Percentiles rank a stretch among this genome's conserved stretches.
phyloP scores from a whole-genome alignment of 2,113 vertebrate species.

The Ameiurus melas region DNA sequence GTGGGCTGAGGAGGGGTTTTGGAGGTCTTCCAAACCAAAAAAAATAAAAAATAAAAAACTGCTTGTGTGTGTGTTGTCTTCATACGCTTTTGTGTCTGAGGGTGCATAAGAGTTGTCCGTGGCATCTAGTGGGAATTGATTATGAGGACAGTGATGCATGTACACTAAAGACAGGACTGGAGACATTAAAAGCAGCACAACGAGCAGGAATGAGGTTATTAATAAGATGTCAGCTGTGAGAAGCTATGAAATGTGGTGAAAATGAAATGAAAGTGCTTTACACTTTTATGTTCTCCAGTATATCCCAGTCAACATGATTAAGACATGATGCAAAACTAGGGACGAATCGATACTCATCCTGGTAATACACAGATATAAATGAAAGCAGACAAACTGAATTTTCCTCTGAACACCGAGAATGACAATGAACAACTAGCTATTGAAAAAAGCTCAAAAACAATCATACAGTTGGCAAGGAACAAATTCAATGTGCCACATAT shows the following conservation, averaged over 20 bases:
- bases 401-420: too few relatives aligned
- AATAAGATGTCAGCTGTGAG: conserved; percentile 59
- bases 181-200: conserved; percentile 60
- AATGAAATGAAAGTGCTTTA: conserved; percentile 20
- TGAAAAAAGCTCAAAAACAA: too few relatives aligned
- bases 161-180: conserved; percentile 48
- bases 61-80: conserved; percentile 14
- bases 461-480: too few relatives aligned
- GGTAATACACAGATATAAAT: not conserved
- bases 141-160: conserved; percentile 32
- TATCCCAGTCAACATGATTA: conserved; percentile 23
- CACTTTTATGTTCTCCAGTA: conserved; percentile 15
- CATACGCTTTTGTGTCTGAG: not conserved
- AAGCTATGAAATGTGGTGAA: not conserved
- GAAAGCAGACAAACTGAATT: too few relatives aligned
- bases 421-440: too few relatives aligned
- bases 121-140: conserved; percentile 25
- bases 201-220: conserved; percentile 59
- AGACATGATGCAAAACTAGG: not conserved
- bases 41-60: too few relatives aligned
- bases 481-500: too few relatives aligned
- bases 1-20: conserved; percentile 65
- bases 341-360: not conserved
- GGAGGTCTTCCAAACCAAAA: conserved; percentile 46
- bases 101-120: conserved; percentile 24